Conservation (phyloP, 2,113 vertebrate species). For the Cryptomyrus ogoouensis region DNA sequence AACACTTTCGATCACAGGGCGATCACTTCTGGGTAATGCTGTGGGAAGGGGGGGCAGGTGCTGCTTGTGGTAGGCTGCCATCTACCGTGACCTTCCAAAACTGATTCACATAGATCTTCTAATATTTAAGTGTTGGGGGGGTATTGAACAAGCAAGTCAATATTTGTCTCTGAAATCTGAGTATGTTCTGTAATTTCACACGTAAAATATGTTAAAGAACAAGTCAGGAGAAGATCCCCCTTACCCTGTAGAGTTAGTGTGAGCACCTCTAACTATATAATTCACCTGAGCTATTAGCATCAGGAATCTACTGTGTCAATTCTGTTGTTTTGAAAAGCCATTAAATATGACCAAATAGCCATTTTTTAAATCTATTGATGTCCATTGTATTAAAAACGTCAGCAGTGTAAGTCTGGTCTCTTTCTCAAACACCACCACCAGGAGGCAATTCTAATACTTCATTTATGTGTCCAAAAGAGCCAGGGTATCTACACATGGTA, state of each 20-base stretch:
- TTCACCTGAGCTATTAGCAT: neutral
- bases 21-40: conserved; percentile 64
- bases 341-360: neutral
- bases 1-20: conserved; percentile 73
- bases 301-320: neutral
- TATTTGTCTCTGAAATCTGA: neutral
- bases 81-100: neutral
- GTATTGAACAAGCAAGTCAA: neutral
- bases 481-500: neutral
- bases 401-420: neutral
- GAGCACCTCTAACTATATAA: neutral
- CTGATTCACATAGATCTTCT: neutral
- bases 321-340: neutral
- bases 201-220: neutral
- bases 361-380: neutral
- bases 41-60: conserved; percentile 31
- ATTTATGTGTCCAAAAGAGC: neutral
- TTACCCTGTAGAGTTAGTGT: neutral
- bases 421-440: neutral
- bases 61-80: conserved; percentile 31
- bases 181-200: neutral
- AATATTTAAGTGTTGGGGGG: neutral
- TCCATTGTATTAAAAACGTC: neutral
- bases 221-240: neutral
- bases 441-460: neutral